Evolutionary conservation across 2,888 invertebrate genomes (phyloP), one percentile per base, ranked within the genome.

Genomic region (Nephrotoma guestfalica): DNA sequence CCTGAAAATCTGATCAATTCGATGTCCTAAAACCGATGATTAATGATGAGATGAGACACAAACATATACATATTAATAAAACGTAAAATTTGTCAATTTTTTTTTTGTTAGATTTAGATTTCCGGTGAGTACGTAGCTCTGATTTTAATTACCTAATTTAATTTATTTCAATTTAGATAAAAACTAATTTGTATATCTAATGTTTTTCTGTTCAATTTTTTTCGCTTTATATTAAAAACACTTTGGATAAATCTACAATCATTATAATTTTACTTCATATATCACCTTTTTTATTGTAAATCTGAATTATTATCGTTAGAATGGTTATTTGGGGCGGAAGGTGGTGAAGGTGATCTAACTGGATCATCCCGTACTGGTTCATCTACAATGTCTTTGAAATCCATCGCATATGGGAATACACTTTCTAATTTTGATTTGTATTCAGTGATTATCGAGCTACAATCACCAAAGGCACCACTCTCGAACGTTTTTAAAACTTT

Each of bases 391-490:
- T 91, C 91, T 88, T 91, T 93, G 92, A 97, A 97, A 86, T 95
- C 95, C 88, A 95, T 94, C 87, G 97, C 96, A 91, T 95, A 95
- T 42, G 96, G 96, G 92, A 96, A 97, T 89, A 93, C 94, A 89
- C 92, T 92, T 90, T 95, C 94, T 91, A 97, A 97, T 89, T 93
- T 93, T 87, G 92, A 92, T 89, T 95, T 93, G 91, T 95, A 98
- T 86, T 94, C 93, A 89, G 94, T 94, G 88, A 94, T 93, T 88
- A 94, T 93, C 51, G 93, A 91, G 87, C 96, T 95, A 91, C 95
- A 95, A 41, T 93, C 91, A 0, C 97, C 97, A 90, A 98, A 96
- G 89, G 96, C 95, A 86, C 97, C 97, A 88, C 94, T 94, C 88
- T 94, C 93, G 89, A 98, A 93, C 88, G 96, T 94, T 88, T 95